A percentile compares a stretch with the other conserved stretches of the same genome.
phyloP scores from a whole-genome alignment of 2,113 vertebrate genomes.

The Nasalis larvatus region DNA sequence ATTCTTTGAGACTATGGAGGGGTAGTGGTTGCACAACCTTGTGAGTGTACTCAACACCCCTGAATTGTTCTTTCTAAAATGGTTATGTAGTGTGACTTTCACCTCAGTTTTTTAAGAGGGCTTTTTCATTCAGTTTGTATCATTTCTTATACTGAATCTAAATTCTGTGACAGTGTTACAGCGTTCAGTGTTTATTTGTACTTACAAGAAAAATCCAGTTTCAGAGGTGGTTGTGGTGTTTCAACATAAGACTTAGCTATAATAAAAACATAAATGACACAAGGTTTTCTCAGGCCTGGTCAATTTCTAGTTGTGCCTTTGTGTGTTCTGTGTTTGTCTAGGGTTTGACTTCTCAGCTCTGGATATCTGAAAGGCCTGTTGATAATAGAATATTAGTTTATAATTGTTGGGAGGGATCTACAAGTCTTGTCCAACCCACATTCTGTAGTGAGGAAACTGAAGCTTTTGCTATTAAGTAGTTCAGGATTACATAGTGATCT shows the following conservation, averaged over 20 bases:
- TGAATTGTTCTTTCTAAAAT: not conserved
- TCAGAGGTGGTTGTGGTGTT: not conserved
- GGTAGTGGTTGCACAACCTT: not conserved
- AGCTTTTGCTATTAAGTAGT: not conserved
- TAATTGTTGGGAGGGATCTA: not conserved
- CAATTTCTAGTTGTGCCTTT: not conserved
- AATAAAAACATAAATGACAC: not conserved
- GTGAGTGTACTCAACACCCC: not conserved
- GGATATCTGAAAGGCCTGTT: not conserved
- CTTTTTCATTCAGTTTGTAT: not conserved
- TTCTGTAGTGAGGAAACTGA: not conserved
- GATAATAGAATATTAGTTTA: not conserved
- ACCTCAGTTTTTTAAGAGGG: not conserved
- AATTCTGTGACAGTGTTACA: not conserved
- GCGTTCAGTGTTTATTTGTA: not conserved
- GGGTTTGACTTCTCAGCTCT: not conserved
- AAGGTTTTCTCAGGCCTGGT: not conserved
- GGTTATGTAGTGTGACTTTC: not conserved
- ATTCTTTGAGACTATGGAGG: not conserved
- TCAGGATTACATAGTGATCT: not conserved
- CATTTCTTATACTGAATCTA: not conserved
- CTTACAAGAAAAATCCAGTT: not conserved
- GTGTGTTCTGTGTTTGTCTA: not conserved
- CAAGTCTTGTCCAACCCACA: not conserved
- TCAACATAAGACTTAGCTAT: not conserved